A percentile compares a stretch with the other conserved stretches of the same genome.
phyloP scores from a whole-genome alignment of 2,113 vertebrate species.

The Geothlypis trichas region DNA sequence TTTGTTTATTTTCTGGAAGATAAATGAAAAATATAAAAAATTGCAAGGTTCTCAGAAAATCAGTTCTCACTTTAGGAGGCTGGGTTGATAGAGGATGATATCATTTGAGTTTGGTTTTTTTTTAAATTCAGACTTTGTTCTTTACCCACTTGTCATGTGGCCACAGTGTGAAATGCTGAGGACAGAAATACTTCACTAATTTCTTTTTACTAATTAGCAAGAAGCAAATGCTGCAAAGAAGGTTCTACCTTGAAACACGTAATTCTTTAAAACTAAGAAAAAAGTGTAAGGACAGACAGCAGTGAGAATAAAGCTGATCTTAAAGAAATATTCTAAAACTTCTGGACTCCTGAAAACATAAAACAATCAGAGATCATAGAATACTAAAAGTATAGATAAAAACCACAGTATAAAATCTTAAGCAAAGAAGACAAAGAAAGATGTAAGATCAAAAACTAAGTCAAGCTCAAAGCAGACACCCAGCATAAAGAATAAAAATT shows the following conservation, averaged over 20 bases:
- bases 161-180: background rate
- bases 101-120: background rate
- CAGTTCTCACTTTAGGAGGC: background rate
- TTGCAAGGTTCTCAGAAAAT: background rate
- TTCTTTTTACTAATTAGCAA: background rate
- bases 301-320: conserved; percentile 49
- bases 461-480: conserved; percentile 67
- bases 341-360: conserved; percentile 68
- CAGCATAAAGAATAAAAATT: conserved; percentile 54
- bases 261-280: conserved; percentile 11
- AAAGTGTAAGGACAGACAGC: conserved; percentile 10
- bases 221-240: background rate
- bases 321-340: conserved; percentile 54
- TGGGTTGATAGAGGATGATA: background rate
- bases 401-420: conserved; percentile 68
- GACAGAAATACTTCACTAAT: background rate
- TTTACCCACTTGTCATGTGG: background rate
- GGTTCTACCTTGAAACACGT: conserved; percentile 10
- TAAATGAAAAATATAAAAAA: background rate
- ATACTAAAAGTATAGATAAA: conserved; percentile 65
- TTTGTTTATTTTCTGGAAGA: background rate
- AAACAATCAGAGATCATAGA: conserved; percentile 75
- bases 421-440: conserved; percentile 71
- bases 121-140: background rate
- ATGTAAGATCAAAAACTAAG: conserved; percentile 75